Evolutionary conservation across 2,113 vertebrate species (phyloP), one percentile per base, ranked within the genome.

Genomic region (Orientallactaga bullata): DNA sequence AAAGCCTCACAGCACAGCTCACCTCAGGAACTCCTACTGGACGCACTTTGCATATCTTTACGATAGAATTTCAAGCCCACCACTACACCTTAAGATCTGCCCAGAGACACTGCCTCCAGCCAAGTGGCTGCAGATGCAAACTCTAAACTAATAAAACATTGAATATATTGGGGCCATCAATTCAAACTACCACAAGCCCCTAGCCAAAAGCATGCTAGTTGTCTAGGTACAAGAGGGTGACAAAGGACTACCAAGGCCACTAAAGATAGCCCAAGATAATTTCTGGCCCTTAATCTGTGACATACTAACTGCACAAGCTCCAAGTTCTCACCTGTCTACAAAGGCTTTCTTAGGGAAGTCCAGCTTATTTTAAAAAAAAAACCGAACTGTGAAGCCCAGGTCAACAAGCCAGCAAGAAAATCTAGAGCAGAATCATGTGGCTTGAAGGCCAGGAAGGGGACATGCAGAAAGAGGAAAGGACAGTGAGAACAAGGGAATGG

Each of bases 331-430:
- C 66, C 30, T 3, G 12, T 35, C 63, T 30, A 35, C 32, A 21
- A 32, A n/a, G 61, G 20, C 32, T 55, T 58, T 37, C n/a, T 32
- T 2, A 26, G 47, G 47, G 7, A 85, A 35, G 47, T 58, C 32
- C 65, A 55, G 68, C 28, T 17, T 42, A 37, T 11, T n/a, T n/a
- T n/a, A 58, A 32, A 37, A 82, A 9, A 85, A 72, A 85, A 42
- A 18, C 39, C 42, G 5, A 47, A 47, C 42, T 47, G 42, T 47
- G 32, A 61, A 55, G 86, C 76, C 26, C 23, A 61, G 21, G 23
- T 92, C 32, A 51, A 3, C 55, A 12, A 51, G 55, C 55, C 65
- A 1, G 15, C 47, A 92, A 90, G 84, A 93, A 95, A 85, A 90
- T 47, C 51, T 24, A 47, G 51, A 66, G 23, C 65, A 66, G 23